Percentiles rank a stretch among this genome's conserved stretches.
phyloP scores from a whole-genome alignment of 2,797 vertebrate genomes.

The Phalloptychus januarius region DNA sequence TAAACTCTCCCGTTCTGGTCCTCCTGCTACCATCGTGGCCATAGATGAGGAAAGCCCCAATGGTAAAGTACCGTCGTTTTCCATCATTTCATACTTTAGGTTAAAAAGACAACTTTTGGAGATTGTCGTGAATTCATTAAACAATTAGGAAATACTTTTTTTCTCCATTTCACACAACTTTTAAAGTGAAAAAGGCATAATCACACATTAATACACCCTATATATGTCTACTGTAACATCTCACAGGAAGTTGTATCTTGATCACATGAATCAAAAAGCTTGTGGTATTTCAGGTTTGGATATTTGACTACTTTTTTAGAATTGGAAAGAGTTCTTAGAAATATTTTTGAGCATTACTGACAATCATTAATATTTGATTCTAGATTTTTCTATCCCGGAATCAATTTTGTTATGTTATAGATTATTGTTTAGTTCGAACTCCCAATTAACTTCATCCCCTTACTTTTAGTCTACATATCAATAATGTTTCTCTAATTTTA shows the following conservation, averaged over 20 bases:
- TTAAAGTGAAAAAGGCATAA: neutral
- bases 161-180: neutral
- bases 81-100: neutral
- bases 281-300: neutral
- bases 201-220: neutral
- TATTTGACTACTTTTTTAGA: neutral
- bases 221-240: neutral
- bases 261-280: neutral
- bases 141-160: neutral
- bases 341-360: neutral
- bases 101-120: neutral
- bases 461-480: no score
- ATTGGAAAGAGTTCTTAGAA: neutral
- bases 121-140: neutral
- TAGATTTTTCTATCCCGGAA: neutral
- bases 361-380: neutral
- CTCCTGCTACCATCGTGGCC: constrained; percentile 96
- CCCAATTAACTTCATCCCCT: no score
- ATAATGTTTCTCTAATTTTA: neutral
- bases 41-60: constrained; percentile 98
- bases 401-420: neutral
- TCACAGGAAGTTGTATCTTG: neutral
- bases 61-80: constrained; percentile 79
- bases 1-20: constrained; percentile 93
- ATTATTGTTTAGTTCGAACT: neutral